Conservation (phyloP, 2,113 vertebrate species). For the Prunella himalayana region DNA sequence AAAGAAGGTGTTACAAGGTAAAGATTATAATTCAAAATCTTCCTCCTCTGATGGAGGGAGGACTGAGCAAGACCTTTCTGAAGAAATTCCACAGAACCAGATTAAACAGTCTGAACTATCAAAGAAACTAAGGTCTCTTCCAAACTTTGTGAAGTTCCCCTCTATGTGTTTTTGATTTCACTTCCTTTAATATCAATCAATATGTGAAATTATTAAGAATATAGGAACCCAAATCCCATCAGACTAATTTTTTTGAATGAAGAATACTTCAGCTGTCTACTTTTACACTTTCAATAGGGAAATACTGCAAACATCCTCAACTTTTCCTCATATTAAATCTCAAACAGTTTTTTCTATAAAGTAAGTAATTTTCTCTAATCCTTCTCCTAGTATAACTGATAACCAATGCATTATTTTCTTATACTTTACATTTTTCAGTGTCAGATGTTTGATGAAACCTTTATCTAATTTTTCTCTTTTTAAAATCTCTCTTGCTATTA, state of each 20-base stretch:
- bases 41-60: neutral
- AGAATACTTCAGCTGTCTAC: neutral
- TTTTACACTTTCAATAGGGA: neutral
- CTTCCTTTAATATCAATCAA: neutral
- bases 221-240: neutral
- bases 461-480: neutral
- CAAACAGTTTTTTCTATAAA: neutral
- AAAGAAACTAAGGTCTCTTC: neutral
- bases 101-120: neutral
- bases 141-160: neutral
- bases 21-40: neutral
- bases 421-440: neutral
- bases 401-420: neutral
- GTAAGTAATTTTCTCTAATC: neutral
- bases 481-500: neutral
- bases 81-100: neutral
- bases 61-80: neutral
- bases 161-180: neutral
- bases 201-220: neutral
- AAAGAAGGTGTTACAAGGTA: neutral
- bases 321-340: neutral
- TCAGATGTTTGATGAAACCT: neutral
- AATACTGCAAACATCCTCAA: neutral
- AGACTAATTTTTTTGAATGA: neutral
- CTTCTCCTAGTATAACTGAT: neutral